These are phyloP conservation scores for Capreolus pygargus DNA, from an alignment of 2,113 vertebrate species.

Conservation along the genomic window DNA sequence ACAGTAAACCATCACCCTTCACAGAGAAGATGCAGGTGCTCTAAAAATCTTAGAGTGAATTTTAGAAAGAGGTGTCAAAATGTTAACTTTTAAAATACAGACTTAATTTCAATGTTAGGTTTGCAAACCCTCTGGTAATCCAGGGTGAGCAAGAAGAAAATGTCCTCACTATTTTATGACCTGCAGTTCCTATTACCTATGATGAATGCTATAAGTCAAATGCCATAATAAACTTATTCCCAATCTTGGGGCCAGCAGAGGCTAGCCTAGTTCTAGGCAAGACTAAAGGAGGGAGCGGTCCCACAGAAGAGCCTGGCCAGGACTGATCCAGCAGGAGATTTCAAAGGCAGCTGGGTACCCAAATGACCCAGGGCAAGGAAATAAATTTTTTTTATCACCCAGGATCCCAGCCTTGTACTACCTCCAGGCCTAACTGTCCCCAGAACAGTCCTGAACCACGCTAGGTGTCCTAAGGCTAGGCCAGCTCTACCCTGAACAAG, in stretches of 20 bases:
- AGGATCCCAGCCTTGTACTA: not conserved
- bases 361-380: not conserved
- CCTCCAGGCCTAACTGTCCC: not conserved
- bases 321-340: not conserved
- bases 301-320: not conserved
- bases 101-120: constrained; percentile 35
- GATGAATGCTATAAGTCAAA: not conserved
- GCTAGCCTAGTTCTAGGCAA: constrained; percentile 17
- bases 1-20: not conserved
- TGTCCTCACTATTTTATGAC: not conserved
- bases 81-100: not conserved
- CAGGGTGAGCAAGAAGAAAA: constrained; percentile 9
- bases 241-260: not conserved
- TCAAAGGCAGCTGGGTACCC: not conserved
- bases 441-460: not conserved
- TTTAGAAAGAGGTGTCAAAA: constrained; percentile 36
- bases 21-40: constrained; percentile 30
- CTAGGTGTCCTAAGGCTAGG: not conserved
- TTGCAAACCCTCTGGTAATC: not conserved
- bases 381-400: not conserved
- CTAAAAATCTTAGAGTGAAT: not conserved
- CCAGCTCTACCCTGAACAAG: not conserved
- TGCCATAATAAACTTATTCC: not conserved
- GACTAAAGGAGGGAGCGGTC: not conserved
- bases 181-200: not conserved